phyloP scores from a whole-genome alignment of 2,797 vertebrate species.

The Triplophysa bombifrons region DNA sequence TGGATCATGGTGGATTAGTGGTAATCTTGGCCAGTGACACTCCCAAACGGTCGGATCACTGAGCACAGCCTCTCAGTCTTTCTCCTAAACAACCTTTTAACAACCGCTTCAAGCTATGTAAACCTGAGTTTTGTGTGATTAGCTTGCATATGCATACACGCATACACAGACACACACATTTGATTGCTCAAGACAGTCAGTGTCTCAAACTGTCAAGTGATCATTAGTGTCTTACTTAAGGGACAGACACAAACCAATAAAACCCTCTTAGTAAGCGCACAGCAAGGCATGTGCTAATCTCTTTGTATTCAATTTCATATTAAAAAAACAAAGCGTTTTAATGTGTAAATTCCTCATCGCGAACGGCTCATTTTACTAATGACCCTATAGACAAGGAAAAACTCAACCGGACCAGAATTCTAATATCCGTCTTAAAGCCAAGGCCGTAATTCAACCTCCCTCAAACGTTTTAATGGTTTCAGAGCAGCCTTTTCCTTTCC shows the following conservation, averaged over 20 bases:
- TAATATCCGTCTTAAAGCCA: conserved; percentile 21
- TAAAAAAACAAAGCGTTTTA: conserved; percentile 56
- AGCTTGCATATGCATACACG: conserved; percentile 10
- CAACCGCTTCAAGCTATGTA: conserved; percentile 25
- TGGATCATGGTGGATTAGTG: conserved; percentile 59
- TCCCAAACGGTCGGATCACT: conserved; percentile 44
- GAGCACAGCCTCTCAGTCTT: conserved; percentile 43
- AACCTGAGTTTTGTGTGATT: conserved; percentile 38
- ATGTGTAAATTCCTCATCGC: conserved; percentile 52
- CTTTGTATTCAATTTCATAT: conserved; percentile 54
- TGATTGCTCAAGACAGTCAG: conserved; percentile 35
- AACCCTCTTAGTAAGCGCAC: conserved; percentile 47
- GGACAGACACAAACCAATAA: conserved; percentile 38
- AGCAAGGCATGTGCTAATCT: conserved; percentile 54
- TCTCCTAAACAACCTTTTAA: conserved; percentile 40
- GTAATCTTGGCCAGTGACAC: conserved; percentile 55
- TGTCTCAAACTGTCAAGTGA: conserved; percentile 39
- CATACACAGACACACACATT: neutral
- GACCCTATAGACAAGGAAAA: conserved; percentile 36
- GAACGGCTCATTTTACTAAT: conserved; percentile 51
- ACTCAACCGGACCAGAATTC: conserved; percentile 33
- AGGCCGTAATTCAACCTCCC: conserved; percentile 23
- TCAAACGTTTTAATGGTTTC: conserved; percentile 26
- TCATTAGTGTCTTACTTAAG: conserved; percentile 41
- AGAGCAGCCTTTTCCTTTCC: conserved; percentile 10